Evolutionary conservation across 2,888 invertebrate species (phyloP).

Genomic region (Sarcophaga caerulescens): DNA sequence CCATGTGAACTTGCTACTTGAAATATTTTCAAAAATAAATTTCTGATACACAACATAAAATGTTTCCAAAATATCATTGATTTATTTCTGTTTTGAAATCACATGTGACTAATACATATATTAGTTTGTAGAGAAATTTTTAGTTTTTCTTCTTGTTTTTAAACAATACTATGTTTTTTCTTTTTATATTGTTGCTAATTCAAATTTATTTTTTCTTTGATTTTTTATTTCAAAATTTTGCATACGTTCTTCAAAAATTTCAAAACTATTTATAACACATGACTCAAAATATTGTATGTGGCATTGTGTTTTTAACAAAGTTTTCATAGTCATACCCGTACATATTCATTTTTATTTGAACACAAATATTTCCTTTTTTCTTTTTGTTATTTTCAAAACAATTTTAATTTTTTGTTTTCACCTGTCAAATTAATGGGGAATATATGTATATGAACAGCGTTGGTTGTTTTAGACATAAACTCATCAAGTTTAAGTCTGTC

Average conservation of each 20-base stretch:
- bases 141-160: constrained; percentile 22
- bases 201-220: not conserved
- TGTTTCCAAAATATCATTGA: not conserved
- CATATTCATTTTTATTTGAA: not conserved
- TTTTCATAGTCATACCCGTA: constrained; percentile 38
- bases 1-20: no score
- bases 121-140: constrained; percentile 23
- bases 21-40: no score
- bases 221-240: constrained; percentile 17
- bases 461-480: constrained; percentile 10
- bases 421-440: constrained; percentile 50
- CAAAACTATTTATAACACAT: constrained; percentile 49
- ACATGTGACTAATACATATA: constrained; percentile 28
- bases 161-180: not conserved
- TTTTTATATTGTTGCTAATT: constrained; percentile 32
- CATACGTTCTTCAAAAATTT: constrained; percentile 19
- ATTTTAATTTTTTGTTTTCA: constrained; percentile 27
- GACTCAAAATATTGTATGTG: constrained; percentile 47
- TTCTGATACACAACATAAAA: no score
- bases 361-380: constrained; percentile 1
- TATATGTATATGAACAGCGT: constrained; percentile 14
- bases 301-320: constrained; percentile 30
- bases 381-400: constrained; percentile 23
- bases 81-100: constrained; percentile 18
- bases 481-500: constrained; percentile 26